Conservation (phyloP, 2,113 vertebrate genomes). For the Brachypodius melanocephalos region DNA sequence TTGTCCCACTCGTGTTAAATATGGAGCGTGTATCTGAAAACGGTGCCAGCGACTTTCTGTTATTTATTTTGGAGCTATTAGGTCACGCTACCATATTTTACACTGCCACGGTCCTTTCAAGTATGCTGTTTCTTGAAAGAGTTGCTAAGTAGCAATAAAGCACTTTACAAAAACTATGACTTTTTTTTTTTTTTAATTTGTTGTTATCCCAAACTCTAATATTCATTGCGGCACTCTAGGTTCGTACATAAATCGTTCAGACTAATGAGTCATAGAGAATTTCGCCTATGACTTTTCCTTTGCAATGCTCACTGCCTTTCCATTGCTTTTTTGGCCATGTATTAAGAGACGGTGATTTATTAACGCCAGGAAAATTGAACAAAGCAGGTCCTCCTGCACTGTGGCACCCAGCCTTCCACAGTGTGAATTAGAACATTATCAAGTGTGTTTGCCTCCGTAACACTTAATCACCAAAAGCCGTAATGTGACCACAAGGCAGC, state of each 20-base stretch:
- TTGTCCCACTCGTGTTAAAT: constrained; percentile 41
- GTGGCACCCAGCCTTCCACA: constrained; percentile 73
- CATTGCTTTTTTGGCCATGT: constrained; percentile 64
- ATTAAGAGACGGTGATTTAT: constrained; percentile 77
- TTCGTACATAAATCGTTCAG: constrained; percentile 71
- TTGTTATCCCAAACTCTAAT: constrained; percentile 66
- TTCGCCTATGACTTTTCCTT: constrained; percentile 63
- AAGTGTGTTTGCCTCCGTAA: constrained; percentile 70
- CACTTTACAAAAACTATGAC: constrained; percentile 7
- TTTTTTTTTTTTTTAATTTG: background rate
- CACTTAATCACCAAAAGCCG: constrained; percentile 71
- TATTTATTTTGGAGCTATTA: constrained; percentile 56
- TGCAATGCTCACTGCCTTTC: constrained; percentile 64
- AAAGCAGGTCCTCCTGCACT: constrained; percentile 72
- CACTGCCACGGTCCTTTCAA: constrained; percentile 23
- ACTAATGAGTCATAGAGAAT: constrained; percentile 75
- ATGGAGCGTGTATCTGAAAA: constrained; percentile 18
- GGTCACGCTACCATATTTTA: constrained; percentile 41
- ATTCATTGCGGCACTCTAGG: constrained; percentile 54
- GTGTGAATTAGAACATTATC: constrained; percentile 74
- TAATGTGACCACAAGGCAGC: constrained; percentile 69
- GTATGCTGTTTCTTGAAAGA: constrained; percentile 37
- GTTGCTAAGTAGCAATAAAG: constrained; percentile 27
- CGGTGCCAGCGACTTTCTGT: background rate
- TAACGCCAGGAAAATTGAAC: constrained; percentile 76